Percentiles rank a stretch among this genome's conserved stretches.
phyloP scores from a whole-genome alignment of 37 sponge, comb jelly and placozoan species.

The Halichondria panicea region DNA sequence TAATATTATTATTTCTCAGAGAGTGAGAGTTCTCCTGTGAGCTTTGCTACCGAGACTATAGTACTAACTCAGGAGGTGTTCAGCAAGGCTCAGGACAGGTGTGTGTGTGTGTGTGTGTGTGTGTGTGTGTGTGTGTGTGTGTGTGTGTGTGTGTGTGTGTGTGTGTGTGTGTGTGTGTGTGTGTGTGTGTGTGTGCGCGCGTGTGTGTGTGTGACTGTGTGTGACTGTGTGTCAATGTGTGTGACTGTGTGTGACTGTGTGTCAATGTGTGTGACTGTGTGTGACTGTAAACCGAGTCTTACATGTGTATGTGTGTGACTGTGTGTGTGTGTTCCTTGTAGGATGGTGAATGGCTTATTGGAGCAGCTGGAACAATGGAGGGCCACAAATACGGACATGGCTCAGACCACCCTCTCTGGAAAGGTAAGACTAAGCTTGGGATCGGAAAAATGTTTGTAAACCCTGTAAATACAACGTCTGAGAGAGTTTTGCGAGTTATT shows the following conservation, averaged over 20 bases:
- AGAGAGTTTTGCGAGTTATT: background rate
- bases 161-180: background rate
- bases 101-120: background rate
- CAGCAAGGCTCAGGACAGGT: background rate
- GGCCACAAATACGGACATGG: background rate
- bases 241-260: too few relatives aligned
- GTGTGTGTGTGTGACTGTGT: too few relatives aligned
- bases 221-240: too few relatives aligned
- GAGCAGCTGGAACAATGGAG: slow-evolving; percentile 78
- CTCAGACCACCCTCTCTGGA: background rate
- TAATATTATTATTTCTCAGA: slow-evolving; percentile 4
- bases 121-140: background rate
- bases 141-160: background rate
- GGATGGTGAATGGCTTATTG: slow-evolving; percentile 54
- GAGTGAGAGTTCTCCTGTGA: slow-evolving; percentile 7
- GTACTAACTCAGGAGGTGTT: background rate
- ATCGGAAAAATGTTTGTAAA: too few relatives aligned
- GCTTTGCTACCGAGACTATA: slow-evolving; percentile 10
- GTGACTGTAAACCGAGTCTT: too few relatives aligned
- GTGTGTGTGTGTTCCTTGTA: background rate
- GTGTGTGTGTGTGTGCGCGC: background rate
- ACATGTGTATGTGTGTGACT: background rate
- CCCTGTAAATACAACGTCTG: background rate
- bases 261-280: too few relatives aligned
- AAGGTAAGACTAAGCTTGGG: slow-evolving; percentile 5